Evolutionary conservation across 2,113 vertebrate genomes (phyloP).

Genomic region (Spilogale gracilis): DNA sequence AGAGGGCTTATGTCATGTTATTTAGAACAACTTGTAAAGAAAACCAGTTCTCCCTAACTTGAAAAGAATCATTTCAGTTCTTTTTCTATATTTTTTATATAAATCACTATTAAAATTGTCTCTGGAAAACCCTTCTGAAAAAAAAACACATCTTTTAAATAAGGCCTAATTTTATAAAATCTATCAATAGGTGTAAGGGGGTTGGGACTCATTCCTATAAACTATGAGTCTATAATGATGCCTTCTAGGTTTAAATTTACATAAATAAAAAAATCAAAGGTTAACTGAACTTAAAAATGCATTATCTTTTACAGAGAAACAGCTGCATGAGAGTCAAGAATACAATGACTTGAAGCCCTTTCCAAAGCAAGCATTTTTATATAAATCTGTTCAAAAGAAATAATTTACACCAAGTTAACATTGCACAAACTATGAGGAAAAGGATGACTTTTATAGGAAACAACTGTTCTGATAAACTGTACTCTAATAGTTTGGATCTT

Average conservation of each 20-base stretch:
- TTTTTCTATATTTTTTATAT: not conserved
- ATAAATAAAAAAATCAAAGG: not conserved
- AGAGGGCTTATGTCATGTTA: not conserved
- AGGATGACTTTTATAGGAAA: not conserved
- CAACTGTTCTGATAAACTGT: not conserved
- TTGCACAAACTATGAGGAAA: not conserved
- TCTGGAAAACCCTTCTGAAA: slow-evolving; percentile 20
- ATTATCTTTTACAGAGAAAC: not conserved
- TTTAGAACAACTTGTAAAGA: not conserved
- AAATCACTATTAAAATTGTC: not conserved
- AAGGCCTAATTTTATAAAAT: not conserved
- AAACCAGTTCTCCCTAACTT: not conserved
- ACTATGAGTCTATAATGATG: not conserved
- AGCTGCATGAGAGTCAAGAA: not conserved
- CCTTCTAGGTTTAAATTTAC: not conserved
- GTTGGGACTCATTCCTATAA: not conserved
- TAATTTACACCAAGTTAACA: not conserved
- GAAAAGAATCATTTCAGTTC: not conserved
- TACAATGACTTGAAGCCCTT: too few relatives aligned
- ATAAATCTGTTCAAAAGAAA: not conserved
- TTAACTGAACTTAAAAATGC: not conserved
- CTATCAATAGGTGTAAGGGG: not conserved
- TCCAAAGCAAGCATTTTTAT: not conserved
- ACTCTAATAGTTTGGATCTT: not conserved
- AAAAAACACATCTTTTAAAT: not conserved